phyloP scores from a whole-genome alignment of 1,140 invertebrate species.

The Sarcophaga bullata region DNA sequence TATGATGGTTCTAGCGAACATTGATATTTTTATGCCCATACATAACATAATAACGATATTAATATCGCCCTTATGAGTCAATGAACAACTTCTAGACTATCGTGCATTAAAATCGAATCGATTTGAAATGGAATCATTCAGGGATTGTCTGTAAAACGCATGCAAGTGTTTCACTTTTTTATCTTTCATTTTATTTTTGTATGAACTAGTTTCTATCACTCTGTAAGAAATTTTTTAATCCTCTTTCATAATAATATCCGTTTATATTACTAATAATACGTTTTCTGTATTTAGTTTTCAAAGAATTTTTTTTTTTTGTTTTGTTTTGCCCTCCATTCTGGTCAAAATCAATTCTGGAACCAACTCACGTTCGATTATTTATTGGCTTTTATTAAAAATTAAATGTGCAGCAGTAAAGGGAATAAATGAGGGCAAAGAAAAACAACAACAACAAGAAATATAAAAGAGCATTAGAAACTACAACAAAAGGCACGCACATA shows the following conservation, averaged over 20 bases:
- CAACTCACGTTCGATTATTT: slow-evolving; percentile 26
- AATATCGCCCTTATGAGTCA: no score
- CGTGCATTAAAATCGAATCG: no score
- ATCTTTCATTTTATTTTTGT: neutral
- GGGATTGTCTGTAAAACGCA: no score
- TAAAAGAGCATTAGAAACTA: no score
- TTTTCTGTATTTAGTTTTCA: neutral
- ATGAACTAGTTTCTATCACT: neutral
- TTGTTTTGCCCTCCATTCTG: neutral
- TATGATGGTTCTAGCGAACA: no score
- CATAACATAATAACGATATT: no score
- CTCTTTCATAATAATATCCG: neutral
- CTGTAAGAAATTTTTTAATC: neutral
- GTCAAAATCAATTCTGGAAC: neutral
- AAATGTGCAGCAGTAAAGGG: slow-evolving; percentile 17
- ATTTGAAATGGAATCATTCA: no score
- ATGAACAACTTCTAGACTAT: no score
- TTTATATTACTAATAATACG: neutral
- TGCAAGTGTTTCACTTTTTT: no score
- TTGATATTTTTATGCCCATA: no score
- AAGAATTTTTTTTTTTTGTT: neutral
- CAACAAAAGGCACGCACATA: no score
- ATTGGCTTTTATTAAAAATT: slow-evolving; percentile 33
- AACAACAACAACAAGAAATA: no score
- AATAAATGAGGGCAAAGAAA: neutral